Base-by-base conservation (phyloP, 2,797 vertebrate genomes). In the Coregonus ussuriensis region DNA sequence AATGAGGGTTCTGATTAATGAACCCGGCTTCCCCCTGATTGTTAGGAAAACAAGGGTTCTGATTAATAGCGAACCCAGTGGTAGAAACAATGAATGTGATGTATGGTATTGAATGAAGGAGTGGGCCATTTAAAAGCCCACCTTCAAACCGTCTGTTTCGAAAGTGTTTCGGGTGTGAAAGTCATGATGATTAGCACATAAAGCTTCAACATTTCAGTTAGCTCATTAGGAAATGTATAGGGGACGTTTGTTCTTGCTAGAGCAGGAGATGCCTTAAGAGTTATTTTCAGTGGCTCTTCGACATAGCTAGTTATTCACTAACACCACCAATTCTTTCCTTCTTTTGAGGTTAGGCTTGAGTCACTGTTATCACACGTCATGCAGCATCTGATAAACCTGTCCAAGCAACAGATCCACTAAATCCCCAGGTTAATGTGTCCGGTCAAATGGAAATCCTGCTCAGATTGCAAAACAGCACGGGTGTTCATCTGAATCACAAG, bases 401-500 rank as follows among this genome's bases (percentile, higher is more conserved):
- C 9, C 41, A 47, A 47, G 41, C 41, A 83, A 83, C 86, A 86
- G 84, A 88, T 85, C 52, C 77, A 84, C 84, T 90, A 89, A 92
- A 25, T 90, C 41, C 87, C 82, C 0, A 79, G 89, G 91, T 93
- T 91, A 93, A 91, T 78, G 21, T 79, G 86, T 67, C 80, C 69
- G 86, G 91, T 93, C 91, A 89, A 73, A 81, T 79, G 86, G 86
- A 92, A 91, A 93, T 92, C 89, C 91, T 89, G 91, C 84, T 91
- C 92, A 91, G 89, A 92, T 92, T 92, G 92, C 87, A 88, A 91
- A 91, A 85, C 89, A 88, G 89, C 91, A 85, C 89, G 91, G 85
- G 88, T 77, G 88, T 86, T 83, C 78, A 18, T 87, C 82, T 88
- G 29, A 86, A 81, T 85, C 83, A 83, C 77, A 78, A 33, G 18